These are phyloP conservation scores for Acinonyx jubatus DNA, from an alignment of 2,113 vertebrate species.

Conservation along the genomic window DNA sequence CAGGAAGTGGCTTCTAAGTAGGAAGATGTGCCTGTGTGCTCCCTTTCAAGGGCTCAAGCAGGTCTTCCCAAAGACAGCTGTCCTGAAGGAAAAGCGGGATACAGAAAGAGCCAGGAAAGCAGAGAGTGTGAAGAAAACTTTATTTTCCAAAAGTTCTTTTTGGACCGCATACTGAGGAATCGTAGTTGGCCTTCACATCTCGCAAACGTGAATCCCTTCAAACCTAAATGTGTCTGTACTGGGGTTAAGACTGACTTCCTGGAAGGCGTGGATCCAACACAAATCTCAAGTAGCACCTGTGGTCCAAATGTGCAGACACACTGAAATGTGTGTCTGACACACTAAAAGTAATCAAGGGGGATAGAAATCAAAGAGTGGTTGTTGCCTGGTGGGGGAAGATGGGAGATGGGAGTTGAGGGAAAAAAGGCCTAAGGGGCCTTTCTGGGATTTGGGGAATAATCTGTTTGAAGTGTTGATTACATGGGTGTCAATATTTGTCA, in stretches of 20 bases:
- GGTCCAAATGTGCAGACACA: background rate
- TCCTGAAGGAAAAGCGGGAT: background rate
- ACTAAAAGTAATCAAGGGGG: background rate
- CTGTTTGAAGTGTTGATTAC: background rate
- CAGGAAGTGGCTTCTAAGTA: background rate
- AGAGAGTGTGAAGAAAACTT: background rate
- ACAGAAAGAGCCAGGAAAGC: background rate
- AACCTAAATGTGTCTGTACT: background rate
- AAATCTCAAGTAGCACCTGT: background rate
- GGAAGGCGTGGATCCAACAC: background rate
- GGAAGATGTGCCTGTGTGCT: background rate
- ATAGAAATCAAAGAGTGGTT: background rate
- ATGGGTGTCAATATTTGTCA: background rate
- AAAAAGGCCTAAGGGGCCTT: background rate
- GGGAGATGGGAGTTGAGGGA: background rate
- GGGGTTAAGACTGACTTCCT: background rate
- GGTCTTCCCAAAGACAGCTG: background rate
- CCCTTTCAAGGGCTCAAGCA: background rate
- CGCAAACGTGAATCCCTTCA: background rate
- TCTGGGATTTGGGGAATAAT: background rate
- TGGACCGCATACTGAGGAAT: background rate
- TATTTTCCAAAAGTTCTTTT: conserved; percentile 39
- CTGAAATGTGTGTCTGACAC: no score
- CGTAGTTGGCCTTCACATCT: background rate
- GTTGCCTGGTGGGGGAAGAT: background rate